These are phyloP conservation scores for Phoeniculus purpureus DNA, from an alignment of 2,797 vertebrate genomes.

Conservation along the genomic window DNA sequence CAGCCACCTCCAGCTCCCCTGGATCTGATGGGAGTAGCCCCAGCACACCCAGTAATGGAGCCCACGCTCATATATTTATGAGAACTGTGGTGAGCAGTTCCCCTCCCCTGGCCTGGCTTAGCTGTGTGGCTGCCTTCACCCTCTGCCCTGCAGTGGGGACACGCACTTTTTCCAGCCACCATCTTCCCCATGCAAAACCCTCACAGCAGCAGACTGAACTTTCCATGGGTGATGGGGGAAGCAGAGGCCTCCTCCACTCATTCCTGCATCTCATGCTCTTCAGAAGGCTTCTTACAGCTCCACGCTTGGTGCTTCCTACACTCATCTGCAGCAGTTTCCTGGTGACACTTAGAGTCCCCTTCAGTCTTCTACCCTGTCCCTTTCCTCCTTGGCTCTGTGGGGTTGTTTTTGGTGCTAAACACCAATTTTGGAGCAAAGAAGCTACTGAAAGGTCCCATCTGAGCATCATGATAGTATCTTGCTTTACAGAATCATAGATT, in stretches of 20 bases:
- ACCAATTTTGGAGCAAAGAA: not conserved
- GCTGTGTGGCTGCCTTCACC: accelerated
- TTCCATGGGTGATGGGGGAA: not conserved
- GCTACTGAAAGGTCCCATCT: not conserved
- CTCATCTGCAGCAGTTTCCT: not conserved
- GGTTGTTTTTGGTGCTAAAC: not conserved
- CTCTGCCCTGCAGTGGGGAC: not conserved
- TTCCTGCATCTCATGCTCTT: not conserved
- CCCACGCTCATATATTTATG: not conserved
- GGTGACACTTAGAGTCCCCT: not conserved
- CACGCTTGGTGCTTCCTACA: not conserved
- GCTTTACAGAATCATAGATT: too few relatives aligned
- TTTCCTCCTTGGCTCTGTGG: not conserved
- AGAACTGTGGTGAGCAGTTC: not conserved
- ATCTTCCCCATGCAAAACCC: not conserved
- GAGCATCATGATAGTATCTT: not conserved
- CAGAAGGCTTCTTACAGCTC: not conserved
- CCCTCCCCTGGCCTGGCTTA: not conserved
- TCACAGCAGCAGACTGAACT: not conserved
- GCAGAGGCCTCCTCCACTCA: not conserved
- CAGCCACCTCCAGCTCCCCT: not conserved
- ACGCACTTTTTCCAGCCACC: not conserved
- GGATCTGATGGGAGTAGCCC: not conserved
- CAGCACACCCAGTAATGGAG: not conserved
- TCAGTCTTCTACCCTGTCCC: not conserved